Conservation (phyloP, 1,140 invertebrate species). For the Cepaea nemoralis region DNA sequence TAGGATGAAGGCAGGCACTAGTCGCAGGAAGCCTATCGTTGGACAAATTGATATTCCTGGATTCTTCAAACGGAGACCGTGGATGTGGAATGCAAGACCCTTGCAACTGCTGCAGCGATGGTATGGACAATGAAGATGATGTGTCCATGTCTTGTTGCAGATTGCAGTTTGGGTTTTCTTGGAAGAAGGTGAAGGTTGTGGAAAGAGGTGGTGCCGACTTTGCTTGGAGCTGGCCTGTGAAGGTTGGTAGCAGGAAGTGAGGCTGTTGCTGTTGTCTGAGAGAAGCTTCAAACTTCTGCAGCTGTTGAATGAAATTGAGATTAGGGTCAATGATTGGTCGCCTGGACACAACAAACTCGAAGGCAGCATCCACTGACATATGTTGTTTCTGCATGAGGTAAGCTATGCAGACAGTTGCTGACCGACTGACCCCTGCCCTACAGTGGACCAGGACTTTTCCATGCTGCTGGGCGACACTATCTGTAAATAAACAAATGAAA, state of each 20-base stretch:
- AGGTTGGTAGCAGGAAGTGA: neutral
- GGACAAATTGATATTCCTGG: no score
- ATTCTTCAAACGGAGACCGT: no score
- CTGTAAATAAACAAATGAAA: slow-evolving; percentile 75
- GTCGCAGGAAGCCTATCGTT: neutral
- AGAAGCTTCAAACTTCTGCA: slow-evolving; percentile 74
- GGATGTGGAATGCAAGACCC: no score
- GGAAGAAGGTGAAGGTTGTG: neutral
- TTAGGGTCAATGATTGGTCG: slow-evolving; percentile 92
- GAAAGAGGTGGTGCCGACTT: neutral
- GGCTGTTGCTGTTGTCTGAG: slow-evolving; percentile 20
- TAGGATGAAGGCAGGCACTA: neutral
- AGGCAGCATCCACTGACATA: slow-evolving; percentile 87
- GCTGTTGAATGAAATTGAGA: slow-evolving; percentile 77
- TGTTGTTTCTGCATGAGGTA: slow-evolving; percentile 91
- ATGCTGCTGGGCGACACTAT: slow-evolving; percentile 82
- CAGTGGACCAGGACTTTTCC: slow-evolving; percentile 91
- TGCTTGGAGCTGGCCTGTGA: neutral
- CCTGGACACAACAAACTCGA: slow-evolving; percentile 85
- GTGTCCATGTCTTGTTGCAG: no score
- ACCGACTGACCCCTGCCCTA: slow-evolving; percentile 92
- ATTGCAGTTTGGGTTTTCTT: no score
- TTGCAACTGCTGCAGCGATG: no score
- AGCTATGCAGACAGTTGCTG: slow-evolving; percentile 93
- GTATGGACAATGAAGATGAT: no score